These are phyloP conservation scores for Sminthurinus aureus DNA, from an alignment of 2,888 invertebrate genomes.

Conservation along the genomic window DNA sequence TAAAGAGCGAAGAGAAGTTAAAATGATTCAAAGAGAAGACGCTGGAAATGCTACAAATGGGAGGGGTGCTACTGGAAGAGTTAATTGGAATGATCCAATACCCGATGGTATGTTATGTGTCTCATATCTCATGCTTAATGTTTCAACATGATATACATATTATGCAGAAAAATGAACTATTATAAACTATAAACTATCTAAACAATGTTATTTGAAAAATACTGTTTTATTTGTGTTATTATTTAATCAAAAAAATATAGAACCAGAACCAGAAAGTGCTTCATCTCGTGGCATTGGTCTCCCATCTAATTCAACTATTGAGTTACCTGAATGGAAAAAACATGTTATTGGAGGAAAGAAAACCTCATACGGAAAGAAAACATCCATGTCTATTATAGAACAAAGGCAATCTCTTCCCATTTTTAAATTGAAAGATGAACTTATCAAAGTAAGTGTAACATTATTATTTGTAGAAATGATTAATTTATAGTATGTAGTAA, in stretches of 20 bases:
- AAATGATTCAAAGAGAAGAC: conserved; percentile 93
- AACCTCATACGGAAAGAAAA: conserved; percentile 97
- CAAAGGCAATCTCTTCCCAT: conserved; percentile 97
- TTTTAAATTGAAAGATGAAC: conserved; percentile 91
- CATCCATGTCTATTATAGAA: conserved; percentile 90
- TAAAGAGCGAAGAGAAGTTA: conserved; percentile 94
- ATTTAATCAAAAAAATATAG: conserved; percentile 22
- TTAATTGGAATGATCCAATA: conserved; percentile 94
- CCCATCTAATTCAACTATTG: conserved; percentile 72
- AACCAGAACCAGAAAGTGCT: conserved; percentile 54
- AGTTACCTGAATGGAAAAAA: conserved; percentile 99
- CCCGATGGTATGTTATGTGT: conserved; percentile 69
- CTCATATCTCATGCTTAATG: too few relatives aligned
- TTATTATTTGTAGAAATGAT: too few relatives aligned
- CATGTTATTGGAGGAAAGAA: conserved; percentile 98
- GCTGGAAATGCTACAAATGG: conserved; percentile 75
- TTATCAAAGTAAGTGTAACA: conserved; percentile 72
- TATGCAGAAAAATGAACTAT: too few relatives aligned
- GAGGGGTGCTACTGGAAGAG: conserved; percentile 77
- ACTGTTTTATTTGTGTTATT: not conserved
- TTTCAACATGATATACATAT: too few relatives aligned
- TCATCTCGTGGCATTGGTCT: conserved; percentile 76
- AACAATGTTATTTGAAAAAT: not conserved
- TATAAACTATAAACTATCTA: not conserved
- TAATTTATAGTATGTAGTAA: too few relatives aligned